These are phyloP conservation scores for Dyspetes luteomarginatus DNA, from an alignment of 2,888 invertebrate genomes.

Conservation along the genomic window DNA sequence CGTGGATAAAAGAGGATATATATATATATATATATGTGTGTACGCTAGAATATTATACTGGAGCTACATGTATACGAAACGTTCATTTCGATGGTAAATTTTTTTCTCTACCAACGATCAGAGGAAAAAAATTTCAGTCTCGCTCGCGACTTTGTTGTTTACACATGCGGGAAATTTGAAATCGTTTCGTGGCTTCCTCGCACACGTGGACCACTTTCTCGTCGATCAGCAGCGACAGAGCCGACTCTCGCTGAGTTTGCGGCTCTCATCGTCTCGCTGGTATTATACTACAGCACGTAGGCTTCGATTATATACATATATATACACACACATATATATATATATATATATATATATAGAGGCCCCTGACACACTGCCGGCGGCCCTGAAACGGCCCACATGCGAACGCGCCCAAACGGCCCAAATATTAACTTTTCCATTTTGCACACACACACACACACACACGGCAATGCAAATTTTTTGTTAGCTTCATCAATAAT, in stretches of 20 bases:
- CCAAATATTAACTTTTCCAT: slow-evolving; percentile 63
- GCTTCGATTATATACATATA: slow-evolving; percentile 38
- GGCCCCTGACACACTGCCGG: slow-evolving; percentile 78
- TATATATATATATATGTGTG: no score
- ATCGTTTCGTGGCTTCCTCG: slow-evolving; percentile 45
- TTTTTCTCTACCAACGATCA: background rate
- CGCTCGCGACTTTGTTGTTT: background rate
- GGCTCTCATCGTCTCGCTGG: slow-evolving; percentile 12
- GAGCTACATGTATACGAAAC: background rate
- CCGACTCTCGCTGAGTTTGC: slow-evolving; percentile 34
- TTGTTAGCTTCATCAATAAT: background rate
- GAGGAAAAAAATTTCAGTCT: background rate
- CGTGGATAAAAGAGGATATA: no score
- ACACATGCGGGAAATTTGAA: slow-evolving; percentile 21
- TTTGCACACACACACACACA: slow-evolving; percentile 25
- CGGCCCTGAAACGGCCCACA: slow-evolving; percentile 77
- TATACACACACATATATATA: no score
- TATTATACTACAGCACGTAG: background rate
- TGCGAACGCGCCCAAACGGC: slow-evolving; percentile 66
- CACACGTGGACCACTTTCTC: slow-evolving; percentile 76
- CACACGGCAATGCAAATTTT: slow-evolving; percentile 22
- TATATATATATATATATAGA: no score
- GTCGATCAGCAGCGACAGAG: slow-evolving; percentile 65
- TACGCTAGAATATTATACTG: background rate
- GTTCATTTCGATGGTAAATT: background rate